phyloP scores from a whole-genome alignment of 2,113 vertebrate species.

The Indicator maculatus region DNA sequence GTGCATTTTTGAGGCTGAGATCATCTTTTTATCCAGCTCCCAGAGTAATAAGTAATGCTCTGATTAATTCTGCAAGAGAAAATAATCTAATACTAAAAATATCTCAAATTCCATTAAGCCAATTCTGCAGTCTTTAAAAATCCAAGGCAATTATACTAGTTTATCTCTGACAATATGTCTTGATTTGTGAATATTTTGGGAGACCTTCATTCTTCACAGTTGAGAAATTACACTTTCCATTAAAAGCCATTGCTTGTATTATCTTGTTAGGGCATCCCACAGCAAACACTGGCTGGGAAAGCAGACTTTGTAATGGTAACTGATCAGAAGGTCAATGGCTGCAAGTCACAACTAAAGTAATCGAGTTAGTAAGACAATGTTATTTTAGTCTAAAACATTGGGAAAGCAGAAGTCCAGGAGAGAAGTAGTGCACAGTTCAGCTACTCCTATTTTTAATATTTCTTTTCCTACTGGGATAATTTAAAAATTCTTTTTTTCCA shows the following conservation, averaged over 20 bases:
- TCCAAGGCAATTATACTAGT: slow-evolving; percentile 35
- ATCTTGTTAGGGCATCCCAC: not conserved
- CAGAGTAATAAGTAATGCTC: slow-evolving; percentile 49
- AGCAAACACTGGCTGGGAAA: not conserved
- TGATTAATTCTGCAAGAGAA: slow-evolving; percentile 48
- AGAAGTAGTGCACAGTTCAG: not conserved
- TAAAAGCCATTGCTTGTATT: not conserved
- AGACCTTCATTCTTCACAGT: slow-evolving; percentile 36
- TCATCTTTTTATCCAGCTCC: slow-evolving; percentile 39
- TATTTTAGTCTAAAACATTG: slow-evolving; percentile 3
- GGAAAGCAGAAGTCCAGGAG: not conserved
- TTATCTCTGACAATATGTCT: slow-evolving; percentile 37
- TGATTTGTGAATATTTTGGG: slow-evolving; percentile 55
- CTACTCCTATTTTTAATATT: not conserved
- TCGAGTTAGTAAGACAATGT: not conserved
- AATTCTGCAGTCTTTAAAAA: slow-evolving; percentile 44
- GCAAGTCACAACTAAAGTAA: slow-evolving; percentile 14
- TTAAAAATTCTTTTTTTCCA: not conserved
- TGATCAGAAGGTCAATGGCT: slow-evolving; percentile 40
- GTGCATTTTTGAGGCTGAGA: slow-evolving; percentile 16
- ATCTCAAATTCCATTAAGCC: slow-evolving; percentile 46
- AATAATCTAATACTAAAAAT: slow-evolving; percentile 67
- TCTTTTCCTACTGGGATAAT: not conserved
- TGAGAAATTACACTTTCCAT: slow-evolving; percentile 28
- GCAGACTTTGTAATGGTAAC: slow-evolving; percentile 16